Evolutionary conservation across 2,888 invertebrate species (phyloP).

Genomic region (Ichneumon xanthorius): DNA sequence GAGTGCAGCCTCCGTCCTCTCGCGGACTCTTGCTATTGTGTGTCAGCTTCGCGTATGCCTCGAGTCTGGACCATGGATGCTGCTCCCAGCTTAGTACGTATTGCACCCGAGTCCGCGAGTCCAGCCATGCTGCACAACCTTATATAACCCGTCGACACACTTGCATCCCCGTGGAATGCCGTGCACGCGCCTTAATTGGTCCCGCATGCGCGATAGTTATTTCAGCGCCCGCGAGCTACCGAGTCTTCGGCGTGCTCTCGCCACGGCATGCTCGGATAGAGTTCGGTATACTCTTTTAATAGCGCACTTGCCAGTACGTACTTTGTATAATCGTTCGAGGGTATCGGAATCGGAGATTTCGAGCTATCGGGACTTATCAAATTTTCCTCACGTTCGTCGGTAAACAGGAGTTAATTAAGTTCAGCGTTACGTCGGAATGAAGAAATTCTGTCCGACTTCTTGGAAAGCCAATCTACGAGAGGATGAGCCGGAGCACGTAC

Average conservation of each 20-base stretch:
- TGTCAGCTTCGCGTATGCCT: constrained; percentile 25
- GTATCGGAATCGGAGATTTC: constrained; percentile 28
- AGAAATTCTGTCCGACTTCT: constrained; percentile 40
- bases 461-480: constrained; percentile 55
- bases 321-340: constrained; percentile 48
- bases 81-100: constrained; percentile 33
- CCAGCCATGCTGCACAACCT: constrained; percentile 71
- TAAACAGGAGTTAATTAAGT: constrained; percentile 52
- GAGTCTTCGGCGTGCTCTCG: constrained; percentile 22
- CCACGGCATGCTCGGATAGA: not conserved
- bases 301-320: constrained; percentile 16
- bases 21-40: not conserved
- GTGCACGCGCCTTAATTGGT: constrained; percentile 75
- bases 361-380: constrained; percentile 44
- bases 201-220: constrained; percentile 68
- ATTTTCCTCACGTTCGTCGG: constrained; percentile 44
- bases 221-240: constrained; percentile 52
- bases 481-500: constrained; percentile 44
- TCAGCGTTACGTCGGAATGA: constrained; percentile 41
- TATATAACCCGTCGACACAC: constrained; percentile 77
- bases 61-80: constrained; percentile 31
- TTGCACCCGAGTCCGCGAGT: constrained; percentile 41
- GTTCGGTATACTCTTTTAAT: constrained; percentile 21
- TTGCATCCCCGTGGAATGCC: constrained; percentile 74
- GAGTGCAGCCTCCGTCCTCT: not conserved